Evolutionary conservation across 2,888 invertebrate species (phyloP).

Genomic region (Thera obeliscata): DNA sequence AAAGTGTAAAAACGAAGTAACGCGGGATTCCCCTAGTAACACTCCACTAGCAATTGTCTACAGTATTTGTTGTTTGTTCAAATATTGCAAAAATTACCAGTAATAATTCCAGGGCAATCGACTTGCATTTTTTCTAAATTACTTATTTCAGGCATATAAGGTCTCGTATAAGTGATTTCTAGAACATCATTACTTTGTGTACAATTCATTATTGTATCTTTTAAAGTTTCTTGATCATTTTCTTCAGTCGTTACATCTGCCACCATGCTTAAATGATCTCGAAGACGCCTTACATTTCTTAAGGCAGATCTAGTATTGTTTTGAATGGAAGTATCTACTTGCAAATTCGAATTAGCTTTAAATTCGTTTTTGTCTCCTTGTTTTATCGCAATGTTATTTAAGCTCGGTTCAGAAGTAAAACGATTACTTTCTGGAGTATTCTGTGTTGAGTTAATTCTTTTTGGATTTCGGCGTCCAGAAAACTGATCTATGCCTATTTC

Average conservation of each 20-base stretch:
- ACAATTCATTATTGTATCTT: background rate
- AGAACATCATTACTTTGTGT: background rate
- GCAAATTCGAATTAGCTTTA: background rate
- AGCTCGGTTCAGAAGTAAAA: background rate
- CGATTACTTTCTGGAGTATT: background rate
- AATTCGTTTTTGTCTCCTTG: background rate
- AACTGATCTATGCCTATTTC: constrained; percentile 7
- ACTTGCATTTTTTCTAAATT: background rate
- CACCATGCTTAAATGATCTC: background rate
- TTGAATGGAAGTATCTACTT: background rate
- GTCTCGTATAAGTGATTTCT: background rate
- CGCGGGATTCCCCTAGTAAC: no score
- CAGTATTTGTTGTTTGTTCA: no score
- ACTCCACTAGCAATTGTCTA: no score
- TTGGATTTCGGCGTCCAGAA: constrained; percentile 1
- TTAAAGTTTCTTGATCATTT: background rate
- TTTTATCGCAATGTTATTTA: background rate
- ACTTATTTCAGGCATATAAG: background rate
- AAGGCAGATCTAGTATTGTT: background rate
- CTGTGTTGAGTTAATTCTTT: background rate
- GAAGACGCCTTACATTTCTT: background rate
- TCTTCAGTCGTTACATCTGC: background rate
- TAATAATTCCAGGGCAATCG: background rate
- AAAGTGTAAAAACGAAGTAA: no score
- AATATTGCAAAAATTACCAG: background rate